These are phyloP conservation scores for Bombyx mori DNA, from an alignment of 1,140 invertebrate species.

Conservation along the genomic window ASM3026992v2 NC_085122.1:5318501-5319000, in stretches of 20 bases:
- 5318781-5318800: slow-evolving; percentile 82
- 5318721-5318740: slow-evolving; percentile 84
- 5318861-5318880: slow-evolving; percentile 86
- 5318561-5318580: no score
- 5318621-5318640: no score
- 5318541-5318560: no score
- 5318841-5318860: slow-evolving; percentile 87
- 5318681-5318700: slow-evolving; percentile 84
- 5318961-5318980: no score
- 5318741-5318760: slow-evolving; percentile 86
- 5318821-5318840: slow-evolving; percentile 88
- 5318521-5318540: no score
- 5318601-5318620: no score
- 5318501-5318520: no score
- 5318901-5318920: slow-evolving; percentile 89
- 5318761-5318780: slow-evolving; percentile 81
- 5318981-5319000: no score
- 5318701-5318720: slow-evolving; percentile 86
- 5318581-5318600: no score
- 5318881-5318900: slow-evolving; percentile 82
- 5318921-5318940: slow-evolving; percentile 85
- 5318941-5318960: slow-evolving; percentile 60
- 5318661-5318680: slow-evolving; percentile 83
- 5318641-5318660: background rate
- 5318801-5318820: slow-evolving; percentile 84